Conservation (phyloP, 2,888 invertebrate genomes). For the Leptothorax acervorum region DNA sequence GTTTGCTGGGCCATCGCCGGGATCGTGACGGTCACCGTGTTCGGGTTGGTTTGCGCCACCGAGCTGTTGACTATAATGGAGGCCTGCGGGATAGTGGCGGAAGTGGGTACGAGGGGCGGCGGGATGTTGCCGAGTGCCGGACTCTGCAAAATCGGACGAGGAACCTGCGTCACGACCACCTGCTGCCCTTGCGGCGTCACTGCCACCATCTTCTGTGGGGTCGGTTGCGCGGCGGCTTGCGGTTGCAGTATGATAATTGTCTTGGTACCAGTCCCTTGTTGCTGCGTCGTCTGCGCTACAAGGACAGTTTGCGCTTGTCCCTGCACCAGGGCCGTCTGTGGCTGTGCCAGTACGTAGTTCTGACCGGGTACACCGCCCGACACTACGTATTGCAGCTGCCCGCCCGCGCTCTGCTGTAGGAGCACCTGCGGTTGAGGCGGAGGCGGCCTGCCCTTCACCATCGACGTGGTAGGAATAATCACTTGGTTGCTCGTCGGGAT, state of each 20-base stretch:
- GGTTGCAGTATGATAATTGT: conserved; percentile 91
- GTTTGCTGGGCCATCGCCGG: conserved; percentile 81
- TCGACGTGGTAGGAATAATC: conserved; percentile 79
- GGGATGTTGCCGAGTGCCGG: conserved; percentile 86
- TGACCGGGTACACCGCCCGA: conserved; percentile 87
- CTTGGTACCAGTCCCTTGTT: conserved; percentile 89
- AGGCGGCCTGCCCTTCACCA: conserved; percentile 78
- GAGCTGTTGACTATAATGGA: conserved; percentile 83
- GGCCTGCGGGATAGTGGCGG: conserved; percentile 82
- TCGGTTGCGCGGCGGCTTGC: conserved; percentile 85
- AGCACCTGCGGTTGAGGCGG: conserved; percentile 82
- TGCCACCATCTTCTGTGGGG: conserved; percentile 88
- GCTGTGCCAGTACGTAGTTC: conserved; percentile 89
- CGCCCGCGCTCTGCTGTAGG: conserved; percentile 83
- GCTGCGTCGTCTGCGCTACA: conserved; percentile 90
- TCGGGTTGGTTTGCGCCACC: conserved; percentile 78
- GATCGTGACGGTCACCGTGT: conserved; percentile 82
- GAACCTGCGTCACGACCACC: conserved; percentile 88
- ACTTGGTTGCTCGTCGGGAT: conserved; percentile 82
- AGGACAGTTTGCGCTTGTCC: conserved; percentile 89
- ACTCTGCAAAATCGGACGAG: conserved; percentile 86
- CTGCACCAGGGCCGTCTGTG: conserved; percentile 88
- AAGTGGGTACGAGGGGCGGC: conserved; percentile 84
- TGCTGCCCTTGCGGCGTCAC: conserved; percentile 90
- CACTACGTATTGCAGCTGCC: conserved; percentile 87